These are phyloP conservation scores for Cotesia chilonis DNA, from an alignment of 1,140 invertebrate genomes.

Conservation along the genomic window DNA sequence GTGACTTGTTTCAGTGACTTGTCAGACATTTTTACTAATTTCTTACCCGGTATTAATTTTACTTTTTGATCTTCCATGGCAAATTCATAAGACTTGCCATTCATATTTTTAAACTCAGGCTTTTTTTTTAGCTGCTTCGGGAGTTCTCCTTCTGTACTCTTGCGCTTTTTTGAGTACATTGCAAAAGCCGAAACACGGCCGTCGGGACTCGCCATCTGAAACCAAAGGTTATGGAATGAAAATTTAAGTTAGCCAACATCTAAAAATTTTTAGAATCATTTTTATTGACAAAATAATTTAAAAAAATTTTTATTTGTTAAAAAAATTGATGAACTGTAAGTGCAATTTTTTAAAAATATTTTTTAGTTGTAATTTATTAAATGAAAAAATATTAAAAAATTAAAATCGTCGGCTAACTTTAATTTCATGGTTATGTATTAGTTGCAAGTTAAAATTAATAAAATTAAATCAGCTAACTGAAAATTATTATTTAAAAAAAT, in stretches of 20 bases:
- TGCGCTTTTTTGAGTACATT: constrained; percentile 4
- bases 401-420: too few relatives aligned
- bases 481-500: too few relatives aligned
- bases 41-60: not conserved
- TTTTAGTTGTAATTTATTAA: too few relatives aligned
- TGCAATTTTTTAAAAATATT: too few relatives aligned
- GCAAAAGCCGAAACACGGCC: constrained; percentile 6
- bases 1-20: not conserved
- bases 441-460: not conserved
- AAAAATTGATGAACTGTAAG: too few relatives aligned
- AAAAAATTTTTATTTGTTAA: too few relatives aligned
- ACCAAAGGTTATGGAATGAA: not conserved
- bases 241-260: too few relatives aligned
- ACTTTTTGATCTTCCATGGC: not conserved
- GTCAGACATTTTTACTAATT: not conserved
- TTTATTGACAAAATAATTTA: too few relatives aligned
- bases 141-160: not conserved
- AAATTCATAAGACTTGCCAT: not conserved
- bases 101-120: not conserved
- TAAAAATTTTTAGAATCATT: too few relatives aligned
- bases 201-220: constrained; percentile 11
- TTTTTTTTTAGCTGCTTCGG: not conserved
- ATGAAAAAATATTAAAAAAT: too few relatives aligned
- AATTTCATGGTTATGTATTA: not conserved
- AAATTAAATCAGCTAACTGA: not conserved